Base-by-base conservation (phyloP, 2,888 invertebrate species). In the Miltochrista miniata region DNA sequence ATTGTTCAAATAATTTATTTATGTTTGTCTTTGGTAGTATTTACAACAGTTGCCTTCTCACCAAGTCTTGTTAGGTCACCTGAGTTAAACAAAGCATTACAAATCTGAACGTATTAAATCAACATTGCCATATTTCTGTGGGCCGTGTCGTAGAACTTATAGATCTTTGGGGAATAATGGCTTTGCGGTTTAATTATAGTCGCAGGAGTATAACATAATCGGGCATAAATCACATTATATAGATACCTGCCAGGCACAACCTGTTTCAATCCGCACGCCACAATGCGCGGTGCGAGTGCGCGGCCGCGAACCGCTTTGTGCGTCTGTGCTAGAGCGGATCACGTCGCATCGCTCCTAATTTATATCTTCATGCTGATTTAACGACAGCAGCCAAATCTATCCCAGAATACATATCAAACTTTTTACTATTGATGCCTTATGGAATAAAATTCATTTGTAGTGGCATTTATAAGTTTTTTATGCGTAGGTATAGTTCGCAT, bases 241-340 rank as follows among this genome's bases (percentile, higher is more conserved):
- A 85, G 87, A 90, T 87, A 90, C 86, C 88, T 90, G 90, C 79
- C 90, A 85, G 71, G 64, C 83, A 71, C 88, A 90, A 89, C 92
- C 90, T 92, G 93, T 93, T 92, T 92, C 83, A 79, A 84, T 89
- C 84, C 86, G 86, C 85, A 77, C 82, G 77, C 74, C 79, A 86
- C 83, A 85, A 86, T 81, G 80, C 79, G 62, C 59, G 71, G 69
- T 61, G 67, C 72, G 77, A 66, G 71, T 64, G 76, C 46, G 41
- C 13, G n/a, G 35, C 37, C 45, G 44, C 73, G 76, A 73, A 65
- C 65, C 51, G 77, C 73, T 79, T 84, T 87, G 83, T 85, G 76
- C 74, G 77, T 72, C 59, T 77, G 76, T n/a, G n/a, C n/a, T n/a
- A n/a, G n/a, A n/a, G 78, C 78, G 61, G 72, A 66, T 75, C 81